A percentile compares a stretch with the other conserved stretches of the same genome.
Evolutionary conservation across 1,140 invertebrate genomes (phyloP).

Genomic region (Batillaria attramentaria): DNA sequence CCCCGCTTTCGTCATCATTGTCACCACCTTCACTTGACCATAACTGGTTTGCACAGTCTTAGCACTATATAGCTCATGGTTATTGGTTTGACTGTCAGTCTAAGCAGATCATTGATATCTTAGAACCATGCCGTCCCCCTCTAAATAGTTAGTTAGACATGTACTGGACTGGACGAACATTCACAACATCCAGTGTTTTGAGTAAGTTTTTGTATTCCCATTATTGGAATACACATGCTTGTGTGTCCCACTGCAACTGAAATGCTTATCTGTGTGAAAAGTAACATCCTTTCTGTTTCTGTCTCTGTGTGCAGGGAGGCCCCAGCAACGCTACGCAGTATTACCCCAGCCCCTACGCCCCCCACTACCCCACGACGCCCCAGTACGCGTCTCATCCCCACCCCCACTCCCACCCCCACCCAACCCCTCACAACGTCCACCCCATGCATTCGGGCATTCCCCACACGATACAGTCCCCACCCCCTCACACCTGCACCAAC

Average conservation of each 20-base stretch:
- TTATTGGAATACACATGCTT: not conserved
- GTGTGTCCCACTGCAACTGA: not conserved
- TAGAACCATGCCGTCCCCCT: too few relatives aligned
- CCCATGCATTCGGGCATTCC: slow-evolving; percentile 61
- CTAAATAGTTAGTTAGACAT: too few relatives aligned
- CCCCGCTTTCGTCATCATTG: too few relatives aligned
- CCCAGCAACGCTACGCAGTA: slow-evolving; percentile 65
- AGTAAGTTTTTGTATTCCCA: too few relatives aligned
- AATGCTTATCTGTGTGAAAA: too few relatives aligned
- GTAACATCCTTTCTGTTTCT: not conserved
- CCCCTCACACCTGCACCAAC: slow-evolving; percentile 58
- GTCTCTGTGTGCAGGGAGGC: slow-evolving; percentile 61
- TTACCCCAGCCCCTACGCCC: slow-evolving; percentile 51
- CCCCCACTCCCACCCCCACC: slow-evolving; percentile 23
- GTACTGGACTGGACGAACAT: too few relatives aligned
- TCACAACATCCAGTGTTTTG: too few relatives aligned
- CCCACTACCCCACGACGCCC: slow-evolving; percentile 19
- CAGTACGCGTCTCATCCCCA: slow-evolving; percentile 29
- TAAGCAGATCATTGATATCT: too few relatives aligned
- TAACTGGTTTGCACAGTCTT: too few relatives aligned
- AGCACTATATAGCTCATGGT: too few relatives aligned
- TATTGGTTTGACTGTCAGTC: too few relatives aligned
- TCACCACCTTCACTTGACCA: too few relatives aligned
- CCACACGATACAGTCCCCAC: slow-evolving; percentile 48
- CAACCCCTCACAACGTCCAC: slow-evolving; percentile 47